Base-by-base conservation (phyloP, 2,113 vertebrate species). In the Riparia riparia region DNA sequence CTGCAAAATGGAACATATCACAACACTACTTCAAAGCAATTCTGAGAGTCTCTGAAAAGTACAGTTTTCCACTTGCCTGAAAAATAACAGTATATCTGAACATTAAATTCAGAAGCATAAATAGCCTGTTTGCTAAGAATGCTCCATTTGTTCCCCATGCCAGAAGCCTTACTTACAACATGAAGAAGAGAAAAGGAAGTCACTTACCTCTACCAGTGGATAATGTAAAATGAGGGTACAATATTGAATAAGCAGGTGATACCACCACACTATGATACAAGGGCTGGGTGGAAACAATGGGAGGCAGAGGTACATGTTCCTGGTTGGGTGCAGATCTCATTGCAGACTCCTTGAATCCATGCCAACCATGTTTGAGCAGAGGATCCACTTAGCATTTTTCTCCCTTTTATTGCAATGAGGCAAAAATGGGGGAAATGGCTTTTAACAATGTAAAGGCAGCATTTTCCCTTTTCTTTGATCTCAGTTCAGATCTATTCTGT, bases 381-480 rank as follows among this genome's bases (percentile, higher is more conserved):
- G 61, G 45, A 37, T 49, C 39, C 39, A 29, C 66, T 93, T 80
- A 69, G 21, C 6, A 2, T 73, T 95, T 26, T 80, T 63, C 54
- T 77, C 60, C 39, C 51, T 90, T 93, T 90, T 86, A 74, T 73
- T 94, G 44, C 63, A 60, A 42, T 16, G 25, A 80, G 8, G 28
- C 17, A 58, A 76, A 91, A 89, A 89, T 77, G 66, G 37, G 31
- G 29, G 1, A 47, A 87, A 88, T 58, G 10, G 20, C 60, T 85
- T 77, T 83, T 86, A 86, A 77, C 18, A 45, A 49, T 53, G n/a
- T 53, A 74, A 85, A 86, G 64, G 53, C 70, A 80, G 14, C 3
- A 18, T 86, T 94, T 91, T 80, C 14, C 24, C 21, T 81, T 86
- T 93, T 77, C 92, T 96, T 86, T 95, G 64, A 89, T 88, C 79